These are phyloP conservation scores for Brevipalpus yothersi DNA, from an alignment of 1,140 invertebrate species.

Conservation along the genomic window DNA sequence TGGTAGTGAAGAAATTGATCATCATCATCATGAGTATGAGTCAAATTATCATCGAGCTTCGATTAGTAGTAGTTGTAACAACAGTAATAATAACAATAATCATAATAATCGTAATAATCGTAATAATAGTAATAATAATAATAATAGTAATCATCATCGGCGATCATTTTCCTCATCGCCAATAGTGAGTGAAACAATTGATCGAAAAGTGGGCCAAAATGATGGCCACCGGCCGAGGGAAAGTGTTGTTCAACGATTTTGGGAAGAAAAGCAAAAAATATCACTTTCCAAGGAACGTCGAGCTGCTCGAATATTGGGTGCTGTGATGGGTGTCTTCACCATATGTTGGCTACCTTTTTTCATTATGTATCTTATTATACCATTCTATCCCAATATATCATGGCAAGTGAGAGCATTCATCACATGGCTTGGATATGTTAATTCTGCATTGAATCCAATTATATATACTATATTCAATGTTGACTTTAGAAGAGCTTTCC, in stretches of 20 bases:
- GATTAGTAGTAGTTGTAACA: neutral
- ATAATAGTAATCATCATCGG: constrained; percentile 6
- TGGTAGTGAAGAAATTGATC: too few species aligned
- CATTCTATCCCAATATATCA: constrained; percentile 38
- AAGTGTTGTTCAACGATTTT: constrained; percentile 16
- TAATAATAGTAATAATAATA: neutral
- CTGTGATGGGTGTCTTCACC: constrained; percentile 74
- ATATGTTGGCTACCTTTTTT: constrained; percentile 90
- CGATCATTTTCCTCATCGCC: constrained; percentile 18
- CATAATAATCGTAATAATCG: too few species aligned
- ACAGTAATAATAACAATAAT: neutral
- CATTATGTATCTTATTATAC: constrained; percentile 72
- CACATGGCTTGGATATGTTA: constrained; percentile 85
- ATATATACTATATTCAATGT: constrained; percentile 96
- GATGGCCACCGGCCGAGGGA: too few species aligned
- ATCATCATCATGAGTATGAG: too few species aligned
- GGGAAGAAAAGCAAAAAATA: constrained; percentile 77
- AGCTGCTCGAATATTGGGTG: constrained; percentile 68
- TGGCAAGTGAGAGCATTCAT: constrained; percentile 46
- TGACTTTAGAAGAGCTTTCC: constrained; percentile 79
- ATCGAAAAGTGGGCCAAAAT: constrained; percentile 21
- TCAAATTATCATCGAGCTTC: too few species aligned
- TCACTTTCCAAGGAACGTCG: constrained; percentile 70
- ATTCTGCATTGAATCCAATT: constrained; percentile 75
- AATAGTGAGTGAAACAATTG: constrained; percentile 8